phyloP scores from a whole-genome alignment of 2,113 vertebrate genomes.

The Pelobates fuscus region DNA sequence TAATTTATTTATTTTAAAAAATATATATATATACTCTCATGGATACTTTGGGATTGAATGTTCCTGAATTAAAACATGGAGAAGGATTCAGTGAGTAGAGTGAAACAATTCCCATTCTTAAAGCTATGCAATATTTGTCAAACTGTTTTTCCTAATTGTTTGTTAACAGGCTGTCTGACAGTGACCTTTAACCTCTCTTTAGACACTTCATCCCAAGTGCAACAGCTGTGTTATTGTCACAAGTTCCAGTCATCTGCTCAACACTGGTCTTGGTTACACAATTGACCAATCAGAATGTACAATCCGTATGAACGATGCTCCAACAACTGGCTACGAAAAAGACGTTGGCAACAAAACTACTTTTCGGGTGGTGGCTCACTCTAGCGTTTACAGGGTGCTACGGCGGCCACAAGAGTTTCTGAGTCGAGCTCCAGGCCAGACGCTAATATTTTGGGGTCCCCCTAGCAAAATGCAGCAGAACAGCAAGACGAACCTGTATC shows the following conservation, averaged over 20 bases:
- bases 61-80: too few species aligned
- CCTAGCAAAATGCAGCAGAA: slow-evolving; percentile 84
- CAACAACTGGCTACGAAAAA: slow-evolving; percentile 76
- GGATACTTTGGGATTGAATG: too few species aligned
- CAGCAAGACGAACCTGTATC: slow-evolving; percentile 76
- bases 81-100: too few species aligned
- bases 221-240: slow-evolving; percentile 85
- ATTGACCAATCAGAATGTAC: slow-evolving; percentile 86
- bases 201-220: slow-evolving; percentile 85
- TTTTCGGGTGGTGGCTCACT: slow-evolving; percentile 90
- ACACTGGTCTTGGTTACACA: slow-evolving; percentile 74
- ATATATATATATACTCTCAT: too few species aligned
- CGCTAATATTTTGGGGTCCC: slow-evolving; percentile 93
- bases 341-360: slow-evolving; percentile 90
- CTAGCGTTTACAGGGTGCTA: slow-evolving; percentile 88
- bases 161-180: too few species aligned
- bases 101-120: too few species aligned
- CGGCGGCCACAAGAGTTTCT: slow-evolving; percentile 84
- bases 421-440: slow-evolving; percentile 72
- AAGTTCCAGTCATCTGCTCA: slow-evolving; percentile 94
- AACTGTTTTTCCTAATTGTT: too few species aligned
- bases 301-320: slow-evolving; percentile 96
- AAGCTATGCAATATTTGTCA: too few species aligned
- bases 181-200: slow-evolving; percentile 9
- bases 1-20: too few species aligned